Conservation (phyloP, 1,140 invertebrate species). For the Zaprionus gabonicus region DNA sequence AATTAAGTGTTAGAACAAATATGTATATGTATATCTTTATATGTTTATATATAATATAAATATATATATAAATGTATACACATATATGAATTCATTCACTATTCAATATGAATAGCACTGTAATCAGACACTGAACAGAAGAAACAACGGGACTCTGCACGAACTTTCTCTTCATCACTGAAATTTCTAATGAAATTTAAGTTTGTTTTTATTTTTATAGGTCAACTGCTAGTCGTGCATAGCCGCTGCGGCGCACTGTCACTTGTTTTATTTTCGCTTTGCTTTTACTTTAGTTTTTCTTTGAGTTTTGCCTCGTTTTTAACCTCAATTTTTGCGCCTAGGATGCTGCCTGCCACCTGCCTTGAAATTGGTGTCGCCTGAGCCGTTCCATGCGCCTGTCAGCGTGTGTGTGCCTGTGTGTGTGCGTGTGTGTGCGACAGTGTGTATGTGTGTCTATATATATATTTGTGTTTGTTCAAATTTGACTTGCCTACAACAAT, state of each 20-base stretch:
- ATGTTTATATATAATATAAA: no score
- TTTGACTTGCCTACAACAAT: slow-evolving; percentile 59
- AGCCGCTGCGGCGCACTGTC: not conserved
- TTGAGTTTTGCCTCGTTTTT: slow-evolving; percentile 58
- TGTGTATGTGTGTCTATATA: slow-evolving; percentile 16
- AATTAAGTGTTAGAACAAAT: no score
- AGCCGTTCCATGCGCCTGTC: not conserved
- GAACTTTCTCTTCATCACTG: no score
- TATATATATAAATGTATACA: no score
- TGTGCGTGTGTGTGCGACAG: slow-evolving; percentile 16
- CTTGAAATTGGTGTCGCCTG: slow-evolving; percentile 56
- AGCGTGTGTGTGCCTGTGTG: slow-evolving; percentile 15
- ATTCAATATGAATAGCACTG: no score
- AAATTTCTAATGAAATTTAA: no score
- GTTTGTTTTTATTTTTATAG: no score
- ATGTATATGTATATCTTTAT: no score
- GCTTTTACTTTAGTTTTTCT: slow-evolving; percentile 43
- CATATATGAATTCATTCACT: no score
- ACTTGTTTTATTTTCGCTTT: slow-evolving; percentile 37
- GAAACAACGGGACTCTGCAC: no score
- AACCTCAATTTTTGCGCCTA: slow-evolving; percentile 69
- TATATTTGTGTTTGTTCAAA: slow-evolving; percentile 51
- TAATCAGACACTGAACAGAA: no score
- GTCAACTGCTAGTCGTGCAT: not conserved
- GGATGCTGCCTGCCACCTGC: slow-evolving; percentile 66